phyloP scores from a whole-genome alignment of 2,888 invertebrate genomes.

The Bruchidius siliquastri region DNA sequence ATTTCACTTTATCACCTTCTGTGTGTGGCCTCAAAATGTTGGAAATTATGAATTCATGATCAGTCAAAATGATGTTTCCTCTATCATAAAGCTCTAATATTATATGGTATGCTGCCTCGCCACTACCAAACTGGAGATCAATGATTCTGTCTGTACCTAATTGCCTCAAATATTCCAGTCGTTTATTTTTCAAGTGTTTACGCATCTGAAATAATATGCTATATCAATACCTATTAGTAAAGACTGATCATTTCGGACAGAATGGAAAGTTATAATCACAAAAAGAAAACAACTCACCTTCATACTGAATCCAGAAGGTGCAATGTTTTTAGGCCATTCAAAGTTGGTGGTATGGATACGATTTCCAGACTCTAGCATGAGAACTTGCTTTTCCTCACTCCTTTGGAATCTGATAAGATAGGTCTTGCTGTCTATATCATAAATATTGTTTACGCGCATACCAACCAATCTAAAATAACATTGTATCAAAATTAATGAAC shows the following conservation, averaged over 20 bases:
- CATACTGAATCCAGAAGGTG: slow-evolving; percentile 96
- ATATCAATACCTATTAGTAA: no score
- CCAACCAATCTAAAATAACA: slow-evolving; percentile 65
- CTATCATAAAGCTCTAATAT: slow-evolving; percentile 93
- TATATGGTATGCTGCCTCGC: slow-evolving; percentile 91
- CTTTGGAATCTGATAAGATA: slow-evolving; percentile 85
- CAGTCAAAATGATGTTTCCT: slow-evolving; percentile 93
- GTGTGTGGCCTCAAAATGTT: slow-evolving; percentile 89
- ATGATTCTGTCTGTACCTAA: slow-evolving; percentile 91
- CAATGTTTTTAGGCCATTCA: slow-evolving; percentile 97
- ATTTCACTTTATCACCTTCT: slow-evolving; percentile 85
- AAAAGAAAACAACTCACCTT: slow-evolving; percentile 57
- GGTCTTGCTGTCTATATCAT: slow-evolving; percentile 95
- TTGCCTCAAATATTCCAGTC: slow-evolving; percentile 80
- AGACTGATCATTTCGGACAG: no score
- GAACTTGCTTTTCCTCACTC: slow-evolving; percentile 79
- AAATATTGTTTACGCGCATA: slow-evolving; percentile 93
- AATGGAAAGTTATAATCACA: no score
- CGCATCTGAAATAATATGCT: slow-evolving; percentile 71
- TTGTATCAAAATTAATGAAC: background rate
- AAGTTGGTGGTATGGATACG: slow-evolving; percentile 91
- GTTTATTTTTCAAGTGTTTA: slow-evolving; percentile 94
- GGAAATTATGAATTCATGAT: slow-evolving; percentile 82
- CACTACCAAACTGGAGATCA: slow-evolving; percentile 90
- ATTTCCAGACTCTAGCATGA: slow-evolving; percentile 91